Conservation (phyloP, 2,888 invertebrate genomes). For the Catocala sponsa region DNA sequence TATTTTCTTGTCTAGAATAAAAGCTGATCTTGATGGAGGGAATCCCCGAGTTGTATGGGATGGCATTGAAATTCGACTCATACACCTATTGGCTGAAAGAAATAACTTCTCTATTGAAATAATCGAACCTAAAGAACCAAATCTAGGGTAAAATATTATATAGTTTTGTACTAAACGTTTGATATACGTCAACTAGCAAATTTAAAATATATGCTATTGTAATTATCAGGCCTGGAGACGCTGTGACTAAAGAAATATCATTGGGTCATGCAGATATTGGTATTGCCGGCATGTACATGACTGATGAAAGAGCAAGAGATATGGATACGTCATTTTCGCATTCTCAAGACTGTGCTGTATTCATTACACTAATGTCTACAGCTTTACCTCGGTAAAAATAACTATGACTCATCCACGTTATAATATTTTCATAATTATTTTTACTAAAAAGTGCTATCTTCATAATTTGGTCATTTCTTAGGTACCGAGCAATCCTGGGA, state of each 20-base stretch:
- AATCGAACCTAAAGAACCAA: slow-evolving; percentile 85
- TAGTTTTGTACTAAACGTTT: not conserved
- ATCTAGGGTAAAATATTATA: slow-evolving; percentile 63
- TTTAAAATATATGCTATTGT: not conserved
- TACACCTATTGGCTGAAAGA: slow-evolving; percentile 88
- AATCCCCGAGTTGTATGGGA: slow-evolving; percentile 89
- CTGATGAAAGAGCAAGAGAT: slow-evolving; percentile 79
- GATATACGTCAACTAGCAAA: too few relatives aligned
- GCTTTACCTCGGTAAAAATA: slow-evolving; percentile 90
- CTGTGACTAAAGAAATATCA: slow-evolving; percentile 87
- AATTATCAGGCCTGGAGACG: slow-evolving; percentile 86
- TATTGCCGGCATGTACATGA: slow-evolving; percentile 91
- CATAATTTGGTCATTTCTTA: slow-evolving; percentile 59
- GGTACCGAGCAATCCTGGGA: slow-evolving; percentile 94
- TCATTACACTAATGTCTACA: slow-evolving; percentile 92
- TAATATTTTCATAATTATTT: not conserved
- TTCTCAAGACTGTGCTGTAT: slow-evolving; percentile 92
- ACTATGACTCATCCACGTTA: not conserved
- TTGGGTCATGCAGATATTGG: slow-evolving; percentile 90
- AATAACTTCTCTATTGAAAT: slow-evolving; percentile 93
- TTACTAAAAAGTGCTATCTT: not conserved
- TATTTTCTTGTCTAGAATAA: slow-evolving; percentile 61
- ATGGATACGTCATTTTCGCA: slow-evolving; percentile 90
- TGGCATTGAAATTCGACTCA: slow-evolving; percentile 91
- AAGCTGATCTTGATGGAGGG: slow-evolving; percentile 80